Evolutionary conservation across 2,888 invertebrate genomes (phyloP).

Genomic region (Amphipyra berbera): DNA sequence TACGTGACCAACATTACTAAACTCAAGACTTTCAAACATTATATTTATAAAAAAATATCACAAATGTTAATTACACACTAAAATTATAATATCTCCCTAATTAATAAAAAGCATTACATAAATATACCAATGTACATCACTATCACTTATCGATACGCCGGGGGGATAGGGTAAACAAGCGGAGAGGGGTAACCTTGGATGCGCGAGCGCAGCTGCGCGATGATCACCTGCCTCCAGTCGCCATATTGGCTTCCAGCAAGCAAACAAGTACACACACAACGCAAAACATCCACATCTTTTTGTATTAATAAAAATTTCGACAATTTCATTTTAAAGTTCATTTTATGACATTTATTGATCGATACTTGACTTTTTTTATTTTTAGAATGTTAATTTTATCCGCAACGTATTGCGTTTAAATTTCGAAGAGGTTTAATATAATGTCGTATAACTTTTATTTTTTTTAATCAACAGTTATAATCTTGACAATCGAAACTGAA

Average conservation of each 20-base stretch:
- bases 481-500: conserved; percentile 3
- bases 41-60: conserved; percentile 9
- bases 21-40: background rate
- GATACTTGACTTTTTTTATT: conserved; percentile 26
- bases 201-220: conserved; percentile 80
- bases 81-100: conserved; percentile 41
- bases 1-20: conserved; percentile 1
- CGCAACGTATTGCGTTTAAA: background rate
- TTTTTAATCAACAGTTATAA: background rate
- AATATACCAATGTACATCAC: conserved; percentile 70
- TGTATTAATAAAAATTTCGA: conserved; percentile 63
- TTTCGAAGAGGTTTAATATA: background rate
- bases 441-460: conserved; percentile 1
- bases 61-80: conserved; percentile 30
- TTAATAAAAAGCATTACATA: conserved; percentile 41
- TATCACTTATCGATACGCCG: conserved; percentile 73
- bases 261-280: conserved; percentile 73
- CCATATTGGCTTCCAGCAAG: conserved; percentile 76
- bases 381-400: conserved; percentile 27
- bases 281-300: conserved; percentile 58
- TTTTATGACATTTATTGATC: conserved; percentile 59
- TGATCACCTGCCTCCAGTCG: conserved; percentile 82
- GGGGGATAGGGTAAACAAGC: conserved; percentile 70
- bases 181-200: conserved; percentile 84
- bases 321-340: conserved; percentile 60